Percentiles rank a stretch among this genome's conserved stretches.
These are phyloP conservation scores for Phyllopteryx taeniolatus DNA, from an alignment of 2,113 vertebrate species.

Conservation along the genomic window DNA sequence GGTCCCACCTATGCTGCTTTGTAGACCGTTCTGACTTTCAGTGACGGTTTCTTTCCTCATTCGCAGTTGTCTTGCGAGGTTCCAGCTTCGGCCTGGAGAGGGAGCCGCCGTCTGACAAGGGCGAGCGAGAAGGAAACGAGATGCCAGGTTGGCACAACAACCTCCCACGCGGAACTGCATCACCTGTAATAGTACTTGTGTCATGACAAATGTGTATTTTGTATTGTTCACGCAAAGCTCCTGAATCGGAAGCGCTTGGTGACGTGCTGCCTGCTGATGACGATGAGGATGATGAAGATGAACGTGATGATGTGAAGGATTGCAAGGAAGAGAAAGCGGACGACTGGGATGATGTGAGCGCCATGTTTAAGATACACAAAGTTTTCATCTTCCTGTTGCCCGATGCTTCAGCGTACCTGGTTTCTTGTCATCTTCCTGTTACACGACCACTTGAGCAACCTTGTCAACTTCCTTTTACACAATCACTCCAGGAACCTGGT, in stretches of 20 bases:
- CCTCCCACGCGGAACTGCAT: not conserved
- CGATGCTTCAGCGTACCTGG: too few species aligned
- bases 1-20: too few species aligned
- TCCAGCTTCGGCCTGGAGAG: conserved; percentile 42
- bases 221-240: conserved; percentile 13
- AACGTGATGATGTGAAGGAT: conserved; percentile 3
- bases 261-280: conserved; percentile 36
- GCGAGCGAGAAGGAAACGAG: conserved; percentile 17
- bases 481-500: too few species aligned
- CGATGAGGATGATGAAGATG: conserved; percentile 36
- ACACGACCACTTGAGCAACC: too few species aligned
- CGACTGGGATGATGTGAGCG: conserved; percentile 82
- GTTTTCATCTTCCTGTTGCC: too few species aligned
- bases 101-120: conserved; percentile 29
- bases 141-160: not conserved
- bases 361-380: not conserved
- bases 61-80: conserved; percentile 42
- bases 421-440: too few species aligned
- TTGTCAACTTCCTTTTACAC: too few species aligned
- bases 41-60: not conserved
- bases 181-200: not conserved
- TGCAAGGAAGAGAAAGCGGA: conserved; percentile 58
- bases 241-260: conserved; percentile 34
- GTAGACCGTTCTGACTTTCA: too few species aligned
- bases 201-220: not conserved